phyloP scores from a whole-genome alignment of 2,888 invertebrate species.

The Melipona bicolor region DNA sequence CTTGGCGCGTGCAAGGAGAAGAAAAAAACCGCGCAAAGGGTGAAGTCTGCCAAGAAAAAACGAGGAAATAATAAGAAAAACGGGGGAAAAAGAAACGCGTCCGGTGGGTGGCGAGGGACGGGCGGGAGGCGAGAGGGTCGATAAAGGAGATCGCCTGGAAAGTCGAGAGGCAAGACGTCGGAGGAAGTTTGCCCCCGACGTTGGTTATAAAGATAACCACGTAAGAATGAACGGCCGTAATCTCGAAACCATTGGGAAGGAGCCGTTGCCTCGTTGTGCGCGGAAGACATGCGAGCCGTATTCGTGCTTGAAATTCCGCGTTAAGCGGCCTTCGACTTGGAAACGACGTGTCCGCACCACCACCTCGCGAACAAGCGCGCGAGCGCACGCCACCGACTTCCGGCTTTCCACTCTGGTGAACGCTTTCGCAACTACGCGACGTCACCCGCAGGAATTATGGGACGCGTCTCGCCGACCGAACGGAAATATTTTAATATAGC shows the following conservation, averaged over 20 bases:
- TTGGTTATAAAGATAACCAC: conserved; percentile 37
- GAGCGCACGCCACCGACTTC: conserved; percentile 4
- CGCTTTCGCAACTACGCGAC: conserved; percentile 8
- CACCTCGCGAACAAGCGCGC: too few relatives aligned
- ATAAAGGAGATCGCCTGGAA: conserved; percentile 42
- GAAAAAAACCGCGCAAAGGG: conserved; percentile 1
- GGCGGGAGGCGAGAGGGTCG: conserved; percentile 3
- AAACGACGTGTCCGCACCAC: not conserved
- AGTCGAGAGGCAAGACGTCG: not conserved
- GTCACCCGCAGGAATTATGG: conserved; percentile 30
- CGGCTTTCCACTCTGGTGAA: not conserved
- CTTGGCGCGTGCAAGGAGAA: conserved; percentile 21
- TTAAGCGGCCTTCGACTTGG: conserved; percentile 40
- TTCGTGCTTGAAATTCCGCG: conserved; percentile 41
- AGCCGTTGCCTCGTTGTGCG: not conserved
- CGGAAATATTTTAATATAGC: conserved; percentile 49
- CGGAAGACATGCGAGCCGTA: conserved; percentile 16
- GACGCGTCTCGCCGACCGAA: conserved; percentile 19
- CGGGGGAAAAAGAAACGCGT: not conserved
- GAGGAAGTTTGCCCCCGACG: conserved; percentile 28
- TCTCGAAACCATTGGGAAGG: not conserved
- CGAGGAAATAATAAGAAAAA: conserved; percentile 6
- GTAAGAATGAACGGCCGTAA: not conserved
- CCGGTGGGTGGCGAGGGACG: not conserved
- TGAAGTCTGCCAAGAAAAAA: conserved; percentile 9